Conservation (phyloP, 2,797 vertebrate species). For the Myotis findleyi region DNA sequence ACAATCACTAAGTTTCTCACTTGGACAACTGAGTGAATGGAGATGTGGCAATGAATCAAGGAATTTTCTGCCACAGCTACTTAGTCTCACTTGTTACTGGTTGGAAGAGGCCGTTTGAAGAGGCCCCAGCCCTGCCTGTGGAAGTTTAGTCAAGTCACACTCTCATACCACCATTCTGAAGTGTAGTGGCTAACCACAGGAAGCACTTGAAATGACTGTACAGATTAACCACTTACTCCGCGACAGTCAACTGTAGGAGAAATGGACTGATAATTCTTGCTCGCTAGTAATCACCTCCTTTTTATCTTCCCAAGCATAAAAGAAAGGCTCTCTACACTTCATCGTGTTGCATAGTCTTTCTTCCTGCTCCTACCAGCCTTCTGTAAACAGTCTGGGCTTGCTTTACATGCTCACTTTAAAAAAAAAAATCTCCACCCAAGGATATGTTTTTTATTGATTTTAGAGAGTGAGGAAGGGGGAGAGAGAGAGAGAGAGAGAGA, state of each 20-base stretch:
- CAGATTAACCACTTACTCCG: slow-evolving; percentile 62
- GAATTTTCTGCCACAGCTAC: slow-evolving; percentile 40
- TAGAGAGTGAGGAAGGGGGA: background rate
- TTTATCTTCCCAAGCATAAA: slow-evolving; percentile 31
- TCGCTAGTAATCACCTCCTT: background rate
- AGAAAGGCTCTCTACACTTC: background rate
- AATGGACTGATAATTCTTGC: slow-evolving; percentile 7
- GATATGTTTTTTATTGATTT: background rate
- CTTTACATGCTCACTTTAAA: background rate
- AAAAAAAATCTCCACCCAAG: background rate
- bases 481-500: background rate
- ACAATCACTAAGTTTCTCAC: background rate
- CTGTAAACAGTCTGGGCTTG: slow-evolving; percentile 63
- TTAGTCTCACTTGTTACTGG: slow-evolving; percentile 6
- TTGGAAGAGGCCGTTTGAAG: slow-evolving; percentile 53
- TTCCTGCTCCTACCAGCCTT: background rate
- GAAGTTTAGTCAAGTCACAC: slow-evolving; percentile 35
- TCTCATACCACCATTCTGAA: slow-evolving; percentile 55
- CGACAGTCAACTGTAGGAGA: background rate
- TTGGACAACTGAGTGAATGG: slow-evolving; percentile 26
- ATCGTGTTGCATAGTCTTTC: background rate
- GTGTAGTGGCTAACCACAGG: slow-evolving; percentile 77
- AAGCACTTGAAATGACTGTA: slow-evolving; percentile 74
- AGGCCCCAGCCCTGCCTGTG: background rate
- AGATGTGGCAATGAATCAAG: slow-evolving; percentile 8